Conservation (phyloP, 2,113 vertebrate species). For the Australoheros scitulus region DNA sequence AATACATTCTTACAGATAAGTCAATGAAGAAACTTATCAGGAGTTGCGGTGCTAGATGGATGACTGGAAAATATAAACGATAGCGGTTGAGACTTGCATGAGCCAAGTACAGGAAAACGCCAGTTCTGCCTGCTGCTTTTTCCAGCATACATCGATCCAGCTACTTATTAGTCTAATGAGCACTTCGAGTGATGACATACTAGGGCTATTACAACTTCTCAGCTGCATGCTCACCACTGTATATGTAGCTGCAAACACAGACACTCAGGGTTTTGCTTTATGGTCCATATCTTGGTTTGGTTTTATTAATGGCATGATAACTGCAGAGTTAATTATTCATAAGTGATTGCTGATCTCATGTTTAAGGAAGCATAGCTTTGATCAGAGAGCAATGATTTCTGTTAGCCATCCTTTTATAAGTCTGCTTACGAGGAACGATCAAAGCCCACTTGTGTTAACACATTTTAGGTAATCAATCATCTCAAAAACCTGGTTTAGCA, state of each 20-base stretch:
- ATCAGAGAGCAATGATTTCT: constrained; percentile 44
- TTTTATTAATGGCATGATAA: constrained; percentile 68
- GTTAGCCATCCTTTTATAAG: constrained; percentile 29
- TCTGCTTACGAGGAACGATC: constrained; percentile 25
- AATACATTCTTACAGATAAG: neutral
- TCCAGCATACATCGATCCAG: constrained; percentile 22
- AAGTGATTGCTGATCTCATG: constrained; percentile 37
- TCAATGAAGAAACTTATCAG: neutral
- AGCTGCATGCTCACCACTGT: constrained; percentile 10
- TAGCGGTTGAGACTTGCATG: neutral
- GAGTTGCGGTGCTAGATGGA: neutral
- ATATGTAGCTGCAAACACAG: constrained; percentile 17
- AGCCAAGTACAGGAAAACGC: constrained; percentile 8
- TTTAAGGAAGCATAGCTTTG: constrained; percentile 51
- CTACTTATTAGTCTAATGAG: constrained; percentile 49
- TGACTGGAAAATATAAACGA: neutral
- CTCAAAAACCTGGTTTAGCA: neutral
- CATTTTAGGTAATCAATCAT: constrained; percentile 20
- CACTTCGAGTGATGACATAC: constrained; percentile 9
- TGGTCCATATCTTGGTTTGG: constrained; percentile 31
- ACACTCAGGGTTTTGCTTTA: constrained; percentile 24
- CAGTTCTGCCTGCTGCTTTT: constrained; percentile 1
- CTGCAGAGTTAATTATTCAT: constrained; percentile 70
- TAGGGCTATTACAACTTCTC: neutral
- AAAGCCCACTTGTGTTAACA: constrained; percentile 48